These are phyloP conservation scores for Brotula barbata DNA, from an alignment of 2,797 vertebrate species.

Conservation along the genomic window DNA sequence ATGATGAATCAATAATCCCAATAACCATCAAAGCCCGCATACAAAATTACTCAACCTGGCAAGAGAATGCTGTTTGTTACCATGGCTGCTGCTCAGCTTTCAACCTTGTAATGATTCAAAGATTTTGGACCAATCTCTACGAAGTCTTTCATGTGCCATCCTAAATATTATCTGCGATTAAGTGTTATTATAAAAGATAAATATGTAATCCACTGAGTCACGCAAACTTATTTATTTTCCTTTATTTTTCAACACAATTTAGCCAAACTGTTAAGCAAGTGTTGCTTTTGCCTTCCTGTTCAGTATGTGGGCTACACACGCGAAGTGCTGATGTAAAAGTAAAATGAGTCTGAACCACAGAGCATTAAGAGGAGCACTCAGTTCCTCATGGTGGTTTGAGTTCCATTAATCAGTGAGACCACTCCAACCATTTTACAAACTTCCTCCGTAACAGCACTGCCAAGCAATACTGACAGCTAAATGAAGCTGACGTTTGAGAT, in stretches of 20 bases:
- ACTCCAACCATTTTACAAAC: background rate
- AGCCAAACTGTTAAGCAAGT: no score
- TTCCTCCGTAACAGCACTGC: background rate
- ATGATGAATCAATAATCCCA: slow-evolving; percentile 19
- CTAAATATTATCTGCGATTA: slow-evolving; percentile 15
- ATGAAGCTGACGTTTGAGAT: no score
- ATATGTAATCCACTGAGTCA: background rate
- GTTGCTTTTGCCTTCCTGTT: background rate
- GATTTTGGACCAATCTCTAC: background rate
- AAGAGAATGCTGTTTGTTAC: slow-evolving; percentile 2
- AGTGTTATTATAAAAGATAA: slow-evolving; percentile 2
- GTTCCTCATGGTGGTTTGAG: slow-evolving; percentile 11
- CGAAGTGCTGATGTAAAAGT: background rate
- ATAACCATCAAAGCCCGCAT: background rate
- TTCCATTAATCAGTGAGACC: slow-evolving; percentile 27
- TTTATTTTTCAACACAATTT: no score
- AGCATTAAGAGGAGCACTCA: background rate
- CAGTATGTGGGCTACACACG: slow-evolving; percentile 6
- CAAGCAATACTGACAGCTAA: slow-evolving; percentile 4
- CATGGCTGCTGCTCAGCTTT: background rate
- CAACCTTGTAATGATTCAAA: slow-evolving; percentile 1
- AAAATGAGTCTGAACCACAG: background rate
- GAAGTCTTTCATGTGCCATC: background rate
- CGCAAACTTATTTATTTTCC: no score
- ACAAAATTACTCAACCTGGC: slow-evolving; percentile 16